Evolutionary conservation across 2,888 invertebrate genomes (phyloP), one percentile per base, ranked within the genome.

Genomic region (Griposia aprilina): DNA sequence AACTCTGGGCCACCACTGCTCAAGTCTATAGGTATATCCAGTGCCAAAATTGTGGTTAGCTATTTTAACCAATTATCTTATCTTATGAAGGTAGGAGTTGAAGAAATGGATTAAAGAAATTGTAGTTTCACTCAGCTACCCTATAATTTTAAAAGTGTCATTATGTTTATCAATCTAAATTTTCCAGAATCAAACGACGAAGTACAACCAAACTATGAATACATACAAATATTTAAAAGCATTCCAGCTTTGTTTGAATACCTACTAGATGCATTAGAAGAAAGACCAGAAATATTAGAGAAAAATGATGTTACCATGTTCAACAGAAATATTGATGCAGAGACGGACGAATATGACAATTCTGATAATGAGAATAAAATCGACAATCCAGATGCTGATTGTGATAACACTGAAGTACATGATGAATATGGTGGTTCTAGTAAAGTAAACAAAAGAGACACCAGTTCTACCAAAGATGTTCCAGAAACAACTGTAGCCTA

Each of bases 241-340:
- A 90, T 95, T 60, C 95, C 95, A n/a, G 80, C 88, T 20, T 55
- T 95, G 1, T 93, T 94, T 74, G 93, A 94, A 83, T 92, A 93
- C 66, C 82, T 95, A 20, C 76, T 94, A 48, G 90, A 91, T 52
- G 88, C 91, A 5, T 83, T 95, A 20, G 90, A 93, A 76, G 89
- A 92, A 10, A 92, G 88, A 73, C 94, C 94, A 2, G 92, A 94
- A 87, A 89, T 94, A 26, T 86, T 95, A 30, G 95, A 95, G 84
- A 92, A 82, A 50, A 87, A 93, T 52, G 92, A 94, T 48, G 70
- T 90, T 7, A 84, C 84, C 0, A 80, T 90, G 0, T 93, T 94
- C 62, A 88, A 87, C 0, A 83, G 81, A 85, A 88, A 75, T 8
- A 59, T 71, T 11, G 74, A 74, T 23, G 10, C 5, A 15, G 74